A percentile compares a stretch with the other conserved stretches of the same genome.
Conservation (phyloP, 2,113 vertebrate genomes). For the Oxyura jamaicensis region DNA sequence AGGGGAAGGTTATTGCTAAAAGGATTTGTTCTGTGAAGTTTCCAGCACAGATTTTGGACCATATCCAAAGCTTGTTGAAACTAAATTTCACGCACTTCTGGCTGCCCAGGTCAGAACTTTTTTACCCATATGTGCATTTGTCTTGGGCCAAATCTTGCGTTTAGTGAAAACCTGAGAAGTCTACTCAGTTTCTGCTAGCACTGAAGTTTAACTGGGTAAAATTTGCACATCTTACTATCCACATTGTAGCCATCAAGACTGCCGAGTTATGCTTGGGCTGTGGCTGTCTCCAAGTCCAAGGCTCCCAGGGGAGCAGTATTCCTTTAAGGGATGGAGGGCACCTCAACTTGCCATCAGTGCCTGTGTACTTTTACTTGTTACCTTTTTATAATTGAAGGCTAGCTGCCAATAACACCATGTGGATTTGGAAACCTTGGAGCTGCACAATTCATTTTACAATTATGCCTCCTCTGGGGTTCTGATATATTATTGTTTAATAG, state of each 20-base stretch:
- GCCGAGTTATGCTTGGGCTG: not conserved
- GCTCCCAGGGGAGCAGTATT: not conserved
- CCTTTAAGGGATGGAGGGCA: not conserved
- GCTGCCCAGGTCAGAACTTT: not conserved
- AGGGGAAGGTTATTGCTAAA: not conserved
- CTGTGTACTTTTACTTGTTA: conserved; percentile 6
- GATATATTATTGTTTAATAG: conserved; percentile 62
- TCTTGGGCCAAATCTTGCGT: not conserved
- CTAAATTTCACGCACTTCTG: not conserved
- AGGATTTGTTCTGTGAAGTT: not conserved
- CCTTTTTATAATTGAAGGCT: conserved; percentile 40
- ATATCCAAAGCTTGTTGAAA: not conserved
- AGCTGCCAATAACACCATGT: conserved; percentile 42
- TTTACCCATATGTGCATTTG: not conserved
- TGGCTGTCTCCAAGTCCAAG: not conserved
- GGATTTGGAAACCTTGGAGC: conserved; percentile 35
- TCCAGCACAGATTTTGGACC: not conserved
- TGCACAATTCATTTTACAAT: conserved; percentile 37
- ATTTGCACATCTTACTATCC: not conserved
- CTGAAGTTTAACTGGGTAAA: not conserved
- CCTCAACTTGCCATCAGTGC: not conserved
- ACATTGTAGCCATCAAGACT: accelerated
- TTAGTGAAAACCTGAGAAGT: not conserved
- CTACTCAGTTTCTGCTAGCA: not conserved
- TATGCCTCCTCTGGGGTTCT: conserved; percentile 50